A percentile compares a stretch with the other conserved stretches of the same genome.
These are phyloP conservation scores for Saimiri boliviensis DNA, from an alignment of 2,113 vertebrate genomes.

Conservation along the genomic window DNA sequence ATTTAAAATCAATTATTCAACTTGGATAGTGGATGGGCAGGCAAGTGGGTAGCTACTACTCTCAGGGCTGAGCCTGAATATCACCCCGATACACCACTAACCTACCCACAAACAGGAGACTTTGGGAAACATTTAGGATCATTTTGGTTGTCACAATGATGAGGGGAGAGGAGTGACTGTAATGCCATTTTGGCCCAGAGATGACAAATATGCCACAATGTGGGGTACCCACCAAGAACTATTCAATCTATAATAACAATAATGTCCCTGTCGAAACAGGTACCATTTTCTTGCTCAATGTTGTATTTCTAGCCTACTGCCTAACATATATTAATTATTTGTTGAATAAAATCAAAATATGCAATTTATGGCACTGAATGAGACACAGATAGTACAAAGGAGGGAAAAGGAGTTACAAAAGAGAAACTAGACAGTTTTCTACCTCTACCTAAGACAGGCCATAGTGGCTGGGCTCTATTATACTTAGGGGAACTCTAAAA, in stretches of 20 bases:
- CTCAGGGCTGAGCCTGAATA: not conserved
- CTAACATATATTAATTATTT: not conserved
- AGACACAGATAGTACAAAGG: not conserved
- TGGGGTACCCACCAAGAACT: not conserved
- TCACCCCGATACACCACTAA: not conserved
- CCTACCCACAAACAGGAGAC: not conserved
- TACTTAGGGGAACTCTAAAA: not conserved
- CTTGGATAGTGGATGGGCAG: not conserved
- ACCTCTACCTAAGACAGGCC: not conserved
- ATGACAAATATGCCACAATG: not conserved
- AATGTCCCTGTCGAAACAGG: not conserved
- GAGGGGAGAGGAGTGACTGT: not conserved
- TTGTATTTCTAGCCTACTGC: not conserved
- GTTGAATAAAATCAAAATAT: conserved; percentile 27
- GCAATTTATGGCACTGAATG: not conserved
- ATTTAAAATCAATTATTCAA: conserved; percentile 22
- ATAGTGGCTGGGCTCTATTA: not conserved
- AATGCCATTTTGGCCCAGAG: not conserved
- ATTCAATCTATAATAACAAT: not conserved
- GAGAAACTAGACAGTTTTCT: not conserved
- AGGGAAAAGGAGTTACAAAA: not conserved
- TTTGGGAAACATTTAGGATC: not conserved
- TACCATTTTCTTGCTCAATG: not conserved
- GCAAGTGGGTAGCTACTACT: not conserved
- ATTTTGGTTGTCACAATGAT: not conserved